Base-by-base conservation (phyloP, 2,113 vertebrate genomes). In the Cephalopterus ornatus region DNA sequence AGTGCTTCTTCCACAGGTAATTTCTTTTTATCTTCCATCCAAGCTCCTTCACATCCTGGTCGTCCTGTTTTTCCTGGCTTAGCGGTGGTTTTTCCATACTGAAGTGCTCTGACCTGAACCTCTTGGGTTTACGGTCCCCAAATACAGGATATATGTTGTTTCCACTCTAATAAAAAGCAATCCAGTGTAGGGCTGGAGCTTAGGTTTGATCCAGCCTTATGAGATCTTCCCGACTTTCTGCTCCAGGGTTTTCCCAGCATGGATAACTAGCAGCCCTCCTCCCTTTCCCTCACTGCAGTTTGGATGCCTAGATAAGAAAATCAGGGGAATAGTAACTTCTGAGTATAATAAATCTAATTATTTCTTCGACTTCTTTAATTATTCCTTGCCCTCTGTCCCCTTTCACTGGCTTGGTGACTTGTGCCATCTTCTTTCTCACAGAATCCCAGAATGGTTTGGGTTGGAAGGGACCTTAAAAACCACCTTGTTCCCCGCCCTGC, bases 391-490 rank as follows among this genome's bases (percentile, higher is more conserved):
- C 52, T 30, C 55, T 22, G 14, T 23, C 22, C n/a, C 32, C n/a
- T 37, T 44, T 23, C 37, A 0, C 20, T 3, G 28, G 23, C 78
- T 55, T 0, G 3, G 14, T 55, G 68, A 55, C 46, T 49, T 32
- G 18, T 26, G 28, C 37, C n/a, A 1, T 15, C 47, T 28, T 35
- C 58, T 41, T 30, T 27, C 61, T 63, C 61, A 30, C 18, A 14
- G 17, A 62, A 20, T 41, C 59, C 59, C 61, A 41, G 27, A 9
- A 20, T 41, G 27, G 24, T 63, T 63, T 41, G 27, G 37, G 59
- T 39, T 27, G 61, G 37, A 62, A 62, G 26, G 61, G 37, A 39
- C 61, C 37, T 63, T 13, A 41, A 62, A 63, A 27, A 19, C 17
- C 37, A 63, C 8, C 17, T 30, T 16, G 15, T 61, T 27, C 58